These are phyloP conservation scores for Drosophila leontia DNA, from an alignment of 1,140 invertebrate species.

Conservation along the genomic window DNA sequence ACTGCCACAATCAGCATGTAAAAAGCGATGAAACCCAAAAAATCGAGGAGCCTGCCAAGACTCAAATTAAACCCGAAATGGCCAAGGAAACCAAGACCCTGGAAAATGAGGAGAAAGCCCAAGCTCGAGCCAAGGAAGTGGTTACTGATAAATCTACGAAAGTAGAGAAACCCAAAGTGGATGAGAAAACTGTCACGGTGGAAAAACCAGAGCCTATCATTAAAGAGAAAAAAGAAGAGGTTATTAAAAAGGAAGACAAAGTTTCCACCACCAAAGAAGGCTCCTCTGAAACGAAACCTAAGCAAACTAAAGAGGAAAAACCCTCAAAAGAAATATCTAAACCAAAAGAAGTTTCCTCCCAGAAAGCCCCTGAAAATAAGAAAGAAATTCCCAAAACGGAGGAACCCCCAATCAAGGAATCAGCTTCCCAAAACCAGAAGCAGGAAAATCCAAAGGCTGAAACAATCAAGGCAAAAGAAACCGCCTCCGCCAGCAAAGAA, in stretches of 20 bases:
- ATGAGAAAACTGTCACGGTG: not conserved
- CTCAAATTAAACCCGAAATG: slow-evolving; percentile 43
- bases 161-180: slow-evolving; percentile 4
- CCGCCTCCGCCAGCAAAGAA: slow-evolving; percentile 2
- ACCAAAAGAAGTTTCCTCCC: not conserved
- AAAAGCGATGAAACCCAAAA: slow-evolving; percentile 54
- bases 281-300: not conserved
- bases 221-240: not conserved
- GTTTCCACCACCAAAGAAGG: not conserved
- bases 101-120: slow-evolving; percentile 64
- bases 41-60: slow-evolving; percentile 17
- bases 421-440: no score
- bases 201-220: not conserved
- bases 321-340: not conserved
- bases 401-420: not conserved
- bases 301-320: not conserved
- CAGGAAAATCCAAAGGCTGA: slow-evolving; percentile 2
- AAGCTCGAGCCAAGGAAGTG: slow-evolving; percentile 35
- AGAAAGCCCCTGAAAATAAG: not conserved
- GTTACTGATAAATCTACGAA: slow-evolving; percentile 7
- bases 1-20: slow-evolving; percentile 57
- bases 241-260: not conserved
- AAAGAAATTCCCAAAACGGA: not conserved
- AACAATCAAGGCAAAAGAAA: slow-evolving; percentile 9
- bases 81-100: slow-evolving; percentile 68